Conservation (phyloP, 2,113 vertebrate genomes). For the Siniperca knerii region DNA sequence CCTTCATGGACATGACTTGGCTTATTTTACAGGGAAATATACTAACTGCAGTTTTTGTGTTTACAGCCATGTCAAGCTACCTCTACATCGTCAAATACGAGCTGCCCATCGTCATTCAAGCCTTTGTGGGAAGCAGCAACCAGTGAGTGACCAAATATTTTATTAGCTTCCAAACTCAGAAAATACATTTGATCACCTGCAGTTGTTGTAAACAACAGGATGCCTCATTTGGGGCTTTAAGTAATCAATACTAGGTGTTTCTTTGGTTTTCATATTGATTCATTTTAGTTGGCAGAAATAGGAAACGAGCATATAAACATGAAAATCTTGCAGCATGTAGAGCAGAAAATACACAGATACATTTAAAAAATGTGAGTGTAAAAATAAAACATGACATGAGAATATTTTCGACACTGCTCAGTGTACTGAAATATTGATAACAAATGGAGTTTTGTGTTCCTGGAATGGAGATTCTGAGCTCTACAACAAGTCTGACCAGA, state of each 20-base stretch:
- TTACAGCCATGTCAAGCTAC: slow-evolving; percentile 98
- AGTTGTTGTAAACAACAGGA: neutral
- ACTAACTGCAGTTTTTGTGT: slow-evolving; percentile 60
- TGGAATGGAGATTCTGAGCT: neutral
- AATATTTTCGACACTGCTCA: no score
- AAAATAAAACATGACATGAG: neutral
- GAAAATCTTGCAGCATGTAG: neutral
- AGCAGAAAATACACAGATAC: neutral
- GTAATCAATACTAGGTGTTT: neutral
- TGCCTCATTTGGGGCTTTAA: neutral
- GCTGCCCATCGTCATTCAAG: slow-evolving; percentile 94
- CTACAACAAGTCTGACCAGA: neutral
- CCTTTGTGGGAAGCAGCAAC: slow-evolving; percentile 86
- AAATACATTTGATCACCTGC: neutral
- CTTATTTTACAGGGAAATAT: neutral
- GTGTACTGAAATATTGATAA: neutral
- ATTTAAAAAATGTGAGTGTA: neutral
- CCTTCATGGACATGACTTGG: neutral
- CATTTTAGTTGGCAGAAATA: neutral
- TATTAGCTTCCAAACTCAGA: neutral
- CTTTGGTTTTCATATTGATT: neutral
- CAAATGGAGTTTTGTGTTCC: neutral
- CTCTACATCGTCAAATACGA: slow-evolving; percentile 99
- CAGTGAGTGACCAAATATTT: slow-evolving; percentile 82
- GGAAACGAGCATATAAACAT: neutral